Evolutionary conservation across 2,797 vertebrate species (phyloP).

Genomic region (Sebastes variabilis): DNA sequence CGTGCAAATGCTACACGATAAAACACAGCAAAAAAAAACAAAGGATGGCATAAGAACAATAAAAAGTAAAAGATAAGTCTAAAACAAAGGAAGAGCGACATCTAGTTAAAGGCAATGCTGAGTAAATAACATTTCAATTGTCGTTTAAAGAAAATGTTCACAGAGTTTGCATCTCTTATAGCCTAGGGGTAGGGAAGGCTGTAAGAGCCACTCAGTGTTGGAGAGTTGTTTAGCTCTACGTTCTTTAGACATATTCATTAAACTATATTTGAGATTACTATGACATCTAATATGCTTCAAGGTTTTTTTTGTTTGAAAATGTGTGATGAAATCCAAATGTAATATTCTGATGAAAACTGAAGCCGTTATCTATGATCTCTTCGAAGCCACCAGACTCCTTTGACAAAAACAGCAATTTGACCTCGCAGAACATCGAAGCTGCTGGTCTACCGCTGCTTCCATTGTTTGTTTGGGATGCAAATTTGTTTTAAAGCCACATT

Average conservation of each 20-base stretch:
- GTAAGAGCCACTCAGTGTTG: neutral
- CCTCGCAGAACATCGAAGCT: neutral
- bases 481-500: too few relatives aligned
- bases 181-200: too few relatives aligned
- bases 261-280: neutral
- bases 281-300: neutral
- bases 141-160: too few relatives aligned
- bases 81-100: too few relatives aligned
- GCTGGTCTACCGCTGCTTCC: neutral
- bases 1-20: too few relatives aligned
- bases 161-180: too few relatives aligned
- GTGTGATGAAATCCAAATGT: neutral
- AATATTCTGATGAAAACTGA: neutral
- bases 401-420: neutral
- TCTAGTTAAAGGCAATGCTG: too few relatives aligned
- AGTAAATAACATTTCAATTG: too few relatives aligned
- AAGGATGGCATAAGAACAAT: too few relatives aligned
- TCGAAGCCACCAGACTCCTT: neutral
- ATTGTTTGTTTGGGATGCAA: neutral
- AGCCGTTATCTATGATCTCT: neutral
- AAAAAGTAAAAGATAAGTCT: too few relatives aligned
- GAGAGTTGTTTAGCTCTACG: neutral
- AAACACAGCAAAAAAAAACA: too few relatives aligned
- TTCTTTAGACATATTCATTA: neutral
- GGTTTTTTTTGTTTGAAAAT: neutral